Percentiles rank a stretch among this genome's conserved stretches.
Evolutionary conservation across 2,888 invertebrate genomes (phyloP).

Genomic region (Pollenia angustigena): DNA sequence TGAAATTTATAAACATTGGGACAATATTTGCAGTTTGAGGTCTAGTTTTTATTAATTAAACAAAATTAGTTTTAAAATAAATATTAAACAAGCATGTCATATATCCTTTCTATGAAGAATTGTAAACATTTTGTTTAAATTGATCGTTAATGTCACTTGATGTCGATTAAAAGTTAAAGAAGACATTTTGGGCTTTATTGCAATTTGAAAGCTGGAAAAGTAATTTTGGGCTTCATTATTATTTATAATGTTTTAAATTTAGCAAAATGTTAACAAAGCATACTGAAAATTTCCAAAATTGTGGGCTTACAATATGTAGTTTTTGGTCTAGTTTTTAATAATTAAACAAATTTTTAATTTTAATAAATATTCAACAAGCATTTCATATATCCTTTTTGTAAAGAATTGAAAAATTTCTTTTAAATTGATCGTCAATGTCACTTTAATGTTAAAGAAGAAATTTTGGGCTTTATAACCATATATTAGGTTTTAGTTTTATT

Average conservation of each 20-base stretch:
- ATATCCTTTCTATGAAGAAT: constrained; percentile 14
- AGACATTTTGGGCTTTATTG: no score
- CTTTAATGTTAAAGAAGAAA: neutral
- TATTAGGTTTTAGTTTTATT: no score
- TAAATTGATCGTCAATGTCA: no score
- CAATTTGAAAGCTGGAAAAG: no score
- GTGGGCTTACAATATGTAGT: neutral
- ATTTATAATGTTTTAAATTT: no score
- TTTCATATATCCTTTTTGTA: constrained; percentile 20
- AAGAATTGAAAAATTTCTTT: neutral
- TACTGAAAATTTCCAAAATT: neutral
- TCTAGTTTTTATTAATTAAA: no score
- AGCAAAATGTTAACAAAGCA: neutral
- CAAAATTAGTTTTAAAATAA: neutral
- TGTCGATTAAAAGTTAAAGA: no score
- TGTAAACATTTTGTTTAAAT: neutral
- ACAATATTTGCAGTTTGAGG: neutral
- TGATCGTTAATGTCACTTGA: no score
- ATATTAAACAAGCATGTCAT: neutral
- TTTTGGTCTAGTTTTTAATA: no score
- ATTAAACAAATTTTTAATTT: neutral
- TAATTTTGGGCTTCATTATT: neutral
- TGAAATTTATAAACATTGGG: no score
- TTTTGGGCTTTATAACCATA: no score
- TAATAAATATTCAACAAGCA: neutral